Percentiles rank a stretch among this genome's conserved stretches.
Evolutionary conservation across 2,888 invertebrate species (phyloP).

Genomic region (Hymenopus coronatus): DNA sequence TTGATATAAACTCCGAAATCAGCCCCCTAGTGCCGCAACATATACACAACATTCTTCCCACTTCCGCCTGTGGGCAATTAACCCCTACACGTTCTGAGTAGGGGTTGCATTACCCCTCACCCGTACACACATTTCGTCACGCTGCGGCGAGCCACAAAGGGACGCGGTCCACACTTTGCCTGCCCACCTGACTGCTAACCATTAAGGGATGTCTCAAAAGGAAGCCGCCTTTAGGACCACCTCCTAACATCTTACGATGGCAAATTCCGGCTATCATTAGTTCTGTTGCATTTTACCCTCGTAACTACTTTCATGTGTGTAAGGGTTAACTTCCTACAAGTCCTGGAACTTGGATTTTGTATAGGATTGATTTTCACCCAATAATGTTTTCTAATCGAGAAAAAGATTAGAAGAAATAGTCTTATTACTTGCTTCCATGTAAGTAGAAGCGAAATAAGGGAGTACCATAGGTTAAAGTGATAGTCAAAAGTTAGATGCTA

Average conservation of each 20-base stretch:
- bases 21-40: not conserved
- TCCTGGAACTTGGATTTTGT: no score
- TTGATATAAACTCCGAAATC: not conserved
- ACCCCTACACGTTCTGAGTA: not conserved
- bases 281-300: not conserved
- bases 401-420: no score
- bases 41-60: not conserved
- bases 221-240: not conserved
- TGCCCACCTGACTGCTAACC: not conserved
- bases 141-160: slow-evolving; percentile 6
- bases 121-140: not conserved
- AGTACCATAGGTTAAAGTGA: no score
- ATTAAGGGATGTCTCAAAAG: not conserved
- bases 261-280: not conserved
- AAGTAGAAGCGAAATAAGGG: no score
- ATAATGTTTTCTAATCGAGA: no score
- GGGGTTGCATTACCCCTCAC: not conserved
- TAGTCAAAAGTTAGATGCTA: no score
- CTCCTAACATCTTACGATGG: not conserved
- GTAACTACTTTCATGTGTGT: not conserved
- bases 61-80: not conserved
- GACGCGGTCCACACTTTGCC: not conserved
- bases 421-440: no score
- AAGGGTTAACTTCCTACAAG: no score
- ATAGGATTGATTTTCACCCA: no score